Base-by-base conservation (phyloP, 2,113 vertebrate genomes). In the Ammodramus savannarum region DNA sequence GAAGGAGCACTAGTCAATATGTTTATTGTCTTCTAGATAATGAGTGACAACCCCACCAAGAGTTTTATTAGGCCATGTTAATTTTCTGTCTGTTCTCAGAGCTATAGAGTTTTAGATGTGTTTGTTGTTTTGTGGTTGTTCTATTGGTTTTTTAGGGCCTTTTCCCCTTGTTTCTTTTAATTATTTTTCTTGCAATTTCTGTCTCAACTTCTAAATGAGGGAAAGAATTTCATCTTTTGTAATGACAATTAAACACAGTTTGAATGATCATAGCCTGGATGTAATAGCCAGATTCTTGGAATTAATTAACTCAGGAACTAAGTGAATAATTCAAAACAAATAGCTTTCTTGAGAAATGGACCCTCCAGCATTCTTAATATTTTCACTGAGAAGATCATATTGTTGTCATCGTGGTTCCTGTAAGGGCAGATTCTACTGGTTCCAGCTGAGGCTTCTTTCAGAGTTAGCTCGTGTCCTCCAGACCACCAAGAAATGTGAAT, bases 311-410 rank as follows among this genome's bases (percentile, higher is more conserved):
- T 75, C 57, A 81, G 63, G 29, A 88, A 34, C 31, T 67, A 62
- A 92, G 44, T 54, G 68, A 77, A 80, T 93, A 89, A 85, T 87
- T 93, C 18, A 39, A 66, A 91, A 67, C 17, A 95, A 94, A 91
- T 78, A 65, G 8, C 46, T 49, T 74, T 74, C 55, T 61, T 80
- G 39, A 92, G 29, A 83, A 96, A 85, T 62, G 11, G 46, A 72
- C 31, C 62, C 34, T 91, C 38, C 29, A 75, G 39, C 7, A 0
- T 57, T 72, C 61, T 66, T 66, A 54, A 32, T 79, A 34, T 91
- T 88, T 87, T 92, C 67, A n/a, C 62, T 82, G 76, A 61, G 34
- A 31, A 85, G 62, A 92, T 83, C 21, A 61, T 54, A 38, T 39
- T 89, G 39, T 59, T 88, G 32, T 43, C 10, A 1, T 54, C 8